Evolutionary conservation across 1,140 invertebrate genomes (phyloP), one percentile per base, ranked within the genome.

Genomic region (Leptonema lineaticorne): DNA sequence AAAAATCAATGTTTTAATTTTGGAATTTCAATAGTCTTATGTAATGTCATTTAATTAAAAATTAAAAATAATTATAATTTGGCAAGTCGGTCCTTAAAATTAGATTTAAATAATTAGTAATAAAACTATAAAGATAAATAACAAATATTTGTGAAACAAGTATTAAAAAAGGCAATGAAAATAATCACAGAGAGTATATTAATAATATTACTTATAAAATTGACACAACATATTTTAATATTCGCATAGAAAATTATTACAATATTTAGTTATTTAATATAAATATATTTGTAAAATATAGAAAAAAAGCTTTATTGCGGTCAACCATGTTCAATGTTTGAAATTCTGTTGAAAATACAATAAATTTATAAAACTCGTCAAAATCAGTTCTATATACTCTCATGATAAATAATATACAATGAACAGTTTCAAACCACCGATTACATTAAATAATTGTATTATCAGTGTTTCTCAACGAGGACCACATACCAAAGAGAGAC

Each of bases 361-460:
- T 33, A 33, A 33, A 33, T 33, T 33, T 5, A 45, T n/a, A 45
- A n/a, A n/a, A n/a, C n/a, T n/a, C n/a, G 16, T 26, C 14, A 26
- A 53, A 26, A 53, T 53, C 50, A 53, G 50, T 53, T 53, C 50
- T 22, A 53, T 53, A 53, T 53, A 53, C 50, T 53, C 50, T 53
- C 50, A 26, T 26, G 18, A 22, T 7, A 53, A 50, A 50, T 6
- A 53, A 53, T 24, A 26, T 53, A 53, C 50, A 53, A 11, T 53
- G 50, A 53, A 26, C 50, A 53, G 50, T 26, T 53, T 53, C 50
- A 53, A 53, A 53, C 50, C 50, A 53, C 50, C 50, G 50, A 53
- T 53, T 9, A 53, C 30, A 45, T 45, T 45, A 2, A 4, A 45
- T 3, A 45, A 45, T 45, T 45, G 37, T 33, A 14, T 7, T 45